phyloP scores from a whole-genome alignment of 2,888 invertebrate species.

The Agrochola lota region DNA sequence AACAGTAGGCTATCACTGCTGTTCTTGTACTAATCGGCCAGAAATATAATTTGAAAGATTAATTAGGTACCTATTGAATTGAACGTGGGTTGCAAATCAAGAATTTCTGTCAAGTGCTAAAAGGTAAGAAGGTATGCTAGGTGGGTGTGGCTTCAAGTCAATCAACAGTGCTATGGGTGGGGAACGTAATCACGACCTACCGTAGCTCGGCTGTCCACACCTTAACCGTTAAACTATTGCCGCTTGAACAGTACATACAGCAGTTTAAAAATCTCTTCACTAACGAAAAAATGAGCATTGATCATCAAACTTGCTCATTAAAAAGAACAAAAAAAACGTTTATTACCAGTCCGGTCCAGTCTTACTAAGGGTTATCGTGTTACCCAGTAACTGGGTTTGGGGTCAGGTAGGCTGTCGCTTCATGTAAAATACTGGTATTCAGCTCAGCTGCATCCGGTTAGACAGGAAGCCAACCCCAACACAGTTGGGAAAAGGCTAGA shows the following conservation, averaged over 20 bases:
- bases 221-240: background rate
- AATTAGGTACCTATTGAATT: background rate
- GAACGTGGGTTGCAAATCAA: background rate
- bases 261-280: background rate
- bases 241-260: background rate
- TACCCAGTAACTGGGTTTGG: background rate
- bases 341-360: background rate
- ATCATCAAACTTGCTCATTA: too few species aligned
- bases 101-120: background rate
- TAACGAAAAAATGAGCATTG: background rate
- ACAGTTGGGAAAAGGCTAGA: background rate
- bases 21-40: background rate
- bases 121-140: background rate
- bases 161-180: background rate
- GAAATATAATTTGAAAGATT: background rate
- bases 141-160: conserved; percentile 1
- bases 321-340: background rate
- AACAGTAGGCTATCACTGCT: background rate
- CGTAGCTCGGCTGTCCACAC: background rate
- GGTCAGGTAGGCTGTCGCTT: too few species aligned
- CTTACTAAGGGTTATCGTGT: background rate
- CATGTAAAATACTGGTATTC: background rate
- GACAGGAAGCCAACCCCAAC: background rate
- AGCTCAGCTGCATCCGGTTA: background rate
- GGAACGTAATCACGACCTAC: background rate